Evolutionary conservation across 2,797 vertebrate genomes (phyloP).

Genomic region (Valencia hispanica): DNA sequence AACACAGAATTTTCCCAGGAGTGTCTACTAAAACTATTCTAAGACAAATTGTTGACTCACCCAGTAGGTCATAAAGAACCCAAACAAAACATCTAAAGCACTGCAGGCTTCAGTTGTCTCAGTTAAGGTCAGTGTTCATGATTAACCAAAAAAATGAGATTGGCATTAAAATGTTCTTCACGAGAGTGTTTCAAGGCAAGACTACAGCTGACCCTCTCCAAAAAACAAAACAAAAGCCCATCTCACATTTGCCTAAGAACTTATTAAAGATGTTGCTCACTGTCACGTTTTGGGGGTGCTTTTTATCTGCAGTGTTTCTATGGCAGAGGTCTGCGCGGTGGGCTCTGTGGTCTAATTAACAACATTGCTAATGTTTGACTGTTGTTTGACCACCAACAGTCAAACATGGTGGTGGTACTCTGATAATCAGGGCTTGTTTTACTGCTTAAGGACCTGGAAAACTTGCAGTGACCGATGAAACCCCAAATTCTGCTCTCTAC

Average conservation of each 20-base stretch:
- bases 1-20: too few species aligned
- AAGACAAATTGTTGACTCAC: background rate
- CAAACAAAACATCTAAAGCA: background rate
- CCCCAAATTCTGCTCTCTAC: too few species aligned
- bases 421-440: background rate
- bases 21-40: background rate
- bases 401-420: background rate
- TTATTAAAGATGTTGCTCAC: slow-evolving; percentile 14
- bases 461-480: background rate
- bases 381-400: background rate
- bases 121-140: background rate
- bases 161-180: background rate
- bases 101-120: too few species aligned
- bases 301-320: slow-evolving; percentile 63
- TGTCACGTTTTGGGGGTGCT: slow-evolving; percentile 34
- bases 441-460: background rate
- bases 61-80: too few species aligned
- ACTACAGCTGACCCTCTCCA: too few species aligned
- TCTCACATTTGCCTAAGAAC: too few species aligned
- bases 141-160: background rate
- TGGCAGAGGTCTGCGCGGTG: slow-evolving; percentile 68
- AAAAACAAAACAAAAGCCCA: too few species aligned
- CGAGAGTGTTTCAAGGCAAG: too few species aligned
- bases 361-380: too few species aligned
- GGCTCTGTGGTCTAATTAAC: slow-evolving; percentile 28